These are phyloP conservation scores for Aphelocoma coerulescens DNA, from an alignment of 2,113 vertebrate genomes.

Conservation along the genomic window DNA sequence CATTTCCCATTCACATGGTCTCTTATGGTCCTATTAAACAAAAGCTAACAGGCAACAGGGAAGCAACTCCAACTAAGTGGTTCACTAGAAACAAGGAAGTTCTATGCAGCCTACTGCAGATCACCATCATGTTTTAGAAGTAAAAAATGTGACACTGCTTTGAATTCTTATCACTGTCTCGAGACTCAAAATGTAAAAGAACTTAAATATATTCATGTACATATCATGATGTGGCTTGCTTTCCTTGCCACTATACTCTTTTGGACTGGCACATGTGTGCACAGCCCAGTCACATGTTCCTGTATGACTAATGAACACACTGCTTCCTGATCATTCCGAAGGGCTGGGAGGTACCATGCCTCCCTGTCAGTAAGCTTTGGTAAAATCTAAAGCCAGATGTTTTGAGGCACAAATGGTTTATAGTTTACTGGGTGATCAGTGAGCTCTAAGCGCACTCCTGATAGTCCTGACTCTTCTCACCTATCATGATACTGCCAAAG, in stretches of 20 bases:
- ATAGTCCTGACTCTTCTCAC: neutral
- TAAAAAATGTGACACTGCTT: neutral
- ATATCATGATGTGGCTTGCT: rapidly evolving
- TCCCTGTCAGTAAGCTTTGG: neutral
- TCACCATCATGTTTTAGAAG: neutral
- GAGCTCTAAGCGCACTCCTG: neutral
- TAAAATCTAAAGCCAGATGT: neutral
- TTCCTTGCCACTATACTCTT: neutral
- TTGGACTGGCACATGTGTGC: neutral
- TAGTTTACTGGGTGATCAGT: neutral
- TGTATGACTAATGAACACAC: neutral
- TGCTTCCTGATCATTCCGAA: neutral
- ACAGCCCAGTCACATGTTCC: neutral
- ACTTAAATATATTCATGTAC: neutral
- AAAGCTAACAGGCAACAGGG: slow-evolving; percentile 27
- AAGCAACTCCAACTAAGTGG: slow-evolving; percentile 47
- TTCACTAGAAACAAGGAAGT: neutral
- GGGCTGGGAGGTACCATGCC: neutral
- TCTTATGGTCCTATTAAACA: slow-evolving; percentile 72
- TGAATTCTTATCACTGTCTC: neutral
- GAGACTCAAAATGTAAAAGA: neutral
- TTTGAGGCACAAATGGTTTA: neutral
- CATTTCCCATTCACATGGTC: slow-evolving; percentile 57
- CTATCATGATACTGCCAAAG: neutral
- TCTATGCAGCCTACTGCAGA: neutral